Conservation (phyloP, 2,888 invertebrate species). For the Phasia obesa region DNA sequence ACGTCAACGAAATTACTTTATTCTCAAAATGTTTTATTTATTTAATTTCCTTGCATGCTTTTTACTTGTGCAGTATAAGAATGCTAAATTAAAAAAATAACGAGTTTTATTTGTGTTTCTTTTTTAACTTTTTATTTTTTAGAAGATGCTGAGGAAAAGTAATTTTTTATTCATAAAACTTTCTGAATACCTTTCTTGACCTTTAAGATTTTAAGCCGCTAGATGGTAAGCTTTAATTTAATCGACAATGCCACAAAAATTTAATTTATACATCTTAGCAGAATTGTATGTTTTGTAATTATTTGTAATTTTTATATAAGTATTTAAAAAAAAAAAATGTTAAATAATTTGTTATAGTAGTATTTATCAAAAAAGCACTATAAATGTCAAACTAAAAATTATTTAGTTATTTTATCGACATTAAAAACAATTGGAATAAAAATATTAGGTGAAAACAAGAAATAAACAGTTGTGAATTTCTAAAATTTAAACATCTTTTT, state of each 20-base stretch:
- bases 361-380: too few species aligned
- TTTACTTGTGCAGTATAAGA: slow-evolving; percentile 8
- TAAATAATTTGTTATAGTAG: too few species aligned
- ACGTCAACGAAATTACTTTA: too few species aligned
- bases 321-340: too few species aligned
- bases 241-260: slow-evolving; percentile 21
- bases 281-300: slow-evolving; percentile 36
- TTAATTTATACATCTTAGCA: slow-evolving; percentile 49
- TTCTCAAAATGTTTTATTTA: too few species aligned
- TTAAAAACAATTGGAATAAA: too few species aligned
- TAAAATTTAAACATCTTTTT: too few species aligned
- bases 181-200: slow-evolving; percentile 23
- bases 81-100: slow-evolving; percentile 1
- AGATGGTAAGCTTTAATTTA: too few species aligned
- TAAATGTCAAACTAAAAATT: too few species aligned
- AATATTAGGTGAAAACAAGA: too few species aligned
- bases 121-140: slow-evolving; percentile 47
- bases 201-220: slow-evolving; percentile 40
- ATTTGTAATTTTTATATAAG: neutral
- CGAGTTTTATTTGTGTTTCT: slow-evolving; percentile 21
- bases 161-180: slow-evolving; percentile 42
- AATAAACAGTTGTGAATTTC: too few species aligned
- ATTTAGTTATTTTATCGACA: too few species aligned
- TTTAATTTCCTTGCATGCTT: neutral
- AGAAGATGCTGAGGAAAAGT: slow-evolving; percentile 37